Percentiles rank a stretch among this genome's conserved stretches.
Evolutionary conservation across 1,140 invertebrate genomes (phyloP).

Genomic region (Caerostris extrusa): DNA sequence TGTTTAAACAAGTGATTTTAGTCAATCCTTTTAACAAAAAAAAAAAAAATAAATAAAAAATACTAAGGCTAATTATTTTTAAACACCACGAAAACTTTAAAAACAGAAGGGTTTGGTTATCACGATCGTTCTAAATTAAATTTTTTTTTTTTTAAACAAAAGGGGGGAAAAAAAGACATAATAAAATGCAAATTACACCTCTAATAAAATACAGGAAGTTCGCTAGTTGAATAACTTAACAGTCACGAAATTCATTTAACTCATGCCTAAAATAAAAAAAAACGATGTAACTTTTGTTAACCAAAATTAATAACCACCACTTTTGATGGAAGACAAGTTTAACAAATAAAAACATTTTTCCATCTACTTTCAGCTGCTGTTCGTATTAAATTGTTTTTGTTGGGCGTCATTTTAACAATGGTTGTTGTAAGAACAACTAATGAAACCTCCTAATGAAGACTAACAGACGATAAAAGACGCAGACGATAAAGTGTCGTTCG

Average conservation of each 20-base stretch:
- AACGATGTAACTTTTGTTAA: background rate
- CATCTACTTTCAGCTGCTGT: background rate
- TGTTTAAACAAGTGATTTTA: no score
- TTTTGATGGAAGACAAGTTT: background rate
- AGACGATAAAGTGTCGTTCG: background rate
- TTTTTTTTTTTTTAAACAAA: background rate
- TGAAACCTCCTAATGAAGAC: background rate
- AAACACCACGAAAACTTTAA: background rate
- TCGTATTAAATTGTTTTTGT: background rate
- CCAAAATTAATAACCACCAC: background rate
- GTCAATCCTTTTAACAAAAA: no score
- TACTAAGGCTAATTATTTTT: background rate
- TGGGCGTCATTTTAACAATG: background rate
- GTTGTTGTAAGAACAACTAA: background rate
- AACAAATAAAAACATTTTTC: background rate
- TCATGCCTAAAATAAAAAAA: background rate
- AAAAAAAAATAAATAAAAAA: no score
- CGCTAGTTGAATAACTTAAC: background rate
- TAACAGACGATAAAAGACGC: background rate
- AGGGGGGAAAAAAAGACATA: background rate
- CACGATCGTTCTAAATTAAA: background rate
- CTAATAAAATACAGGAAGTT: background rate
- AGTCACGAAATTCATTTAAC: background rate
- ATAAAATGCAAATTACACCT: background rate
- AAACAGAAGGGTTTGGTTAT: background rate